These are phyloP conservation scores for Ceratothoa steindachneri DNA, from an alignment of 2,888 invertebrate species.

Conservation along the genomic window DNA sequence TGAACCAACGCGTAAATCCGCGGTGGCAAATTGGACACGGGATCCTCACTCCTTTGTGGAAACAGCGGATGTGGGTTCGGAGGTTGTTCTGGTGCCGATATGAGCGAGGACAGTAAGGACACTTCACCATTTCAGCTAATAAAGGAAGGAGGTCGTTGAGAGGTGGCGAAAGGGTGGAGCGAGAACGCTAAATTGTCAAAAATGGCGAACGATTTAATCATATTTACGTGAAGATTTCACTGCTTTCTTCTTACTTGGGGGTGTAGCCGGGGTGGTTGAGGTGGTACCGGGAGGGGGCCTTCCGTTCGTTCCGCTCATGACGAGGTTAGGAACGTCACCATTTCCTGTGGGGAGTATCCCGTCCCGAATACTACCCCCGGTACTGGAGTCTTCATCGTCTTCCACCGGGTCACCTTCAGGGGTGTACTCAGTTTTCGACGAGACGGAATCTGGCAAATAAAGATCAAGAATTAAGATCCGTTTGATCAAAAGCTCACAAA, in stretches of 20 bases:
- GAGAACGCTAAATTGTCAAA: no score
- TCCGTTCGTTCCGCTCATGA: not conserved
- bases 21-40: constrained; percentile 47
- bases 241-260: not conserved
- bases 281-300: not conserved
- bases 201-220: no score
- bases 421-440: constrained; percentile 14
- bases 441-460: not conserved
- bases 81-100: constrained; percentile 47
- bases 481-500: no score
- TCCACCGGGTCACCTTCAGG: constrained; percentile 33
- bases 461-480: no score
- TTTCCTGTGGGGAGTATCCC: not conserved
- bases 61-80: constrained; percentile 46
- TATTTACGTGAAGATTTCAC: not conserved
- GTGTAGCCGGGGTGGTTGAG: not conserved
- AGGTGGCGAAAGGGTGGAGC: not conserved
- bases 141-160: not conserved
- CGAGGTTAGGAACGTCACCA: constrained; percentile 6
- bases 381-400: constrained; percentile 24
- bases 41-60: constrained; percentile 47
- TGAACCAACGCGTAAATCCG: constrained; percentile 47
- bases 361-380: not conserved
- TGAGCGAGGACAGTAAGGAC: constrained; percentile 43
- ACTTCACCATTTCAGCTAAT: constrained; percentile 45